Evolutionary conservation across 2,797 vertebrate species (phyloP).

Genomic region (Pseudocheirus occidentalis): DNA sequence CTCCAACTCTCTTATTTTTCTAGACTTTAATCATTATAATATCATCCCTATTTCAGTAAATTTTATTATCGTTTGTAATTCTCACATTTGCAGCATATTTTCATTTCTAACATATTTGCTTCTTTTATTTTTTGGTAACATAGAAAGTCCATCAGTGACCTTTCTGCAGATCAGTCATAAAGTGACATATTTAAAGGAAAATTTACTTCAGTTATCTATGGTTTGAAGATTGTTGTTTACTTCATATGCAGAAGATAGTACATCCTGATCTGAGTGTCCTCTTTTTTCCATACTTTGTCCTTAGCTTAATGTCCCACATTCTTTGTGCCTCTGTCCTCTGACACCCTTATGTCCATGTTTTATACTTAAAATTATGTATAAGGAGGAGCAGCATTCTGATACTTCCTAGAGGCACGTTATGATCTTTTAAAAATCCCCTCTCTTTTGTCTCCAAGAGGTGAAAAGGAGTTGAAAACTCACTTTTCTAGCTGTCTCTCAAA

Average conservation of each 20-base stretch:
- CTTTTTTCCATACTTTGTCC: not conserved
- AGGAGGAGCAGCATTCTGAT: not conserved
- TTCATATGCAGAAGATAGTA: not conserved
- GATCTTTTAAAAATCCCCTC: not conserved
- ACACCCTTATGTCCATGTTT: not conserved
- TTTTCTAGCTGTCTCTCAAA: not conserved
- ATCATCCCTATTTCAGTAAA: not conserved
- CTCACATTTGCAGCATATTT: not conserved
- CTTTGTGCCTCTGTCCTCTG: not conserved
- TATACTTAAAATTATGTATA: not conserved
- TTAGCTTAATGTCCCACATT: not conserved
- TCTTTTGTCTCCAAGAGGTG: not conserved
- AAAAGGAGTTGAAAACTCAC: not conserved
- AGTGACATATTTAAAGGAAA: not conserved
- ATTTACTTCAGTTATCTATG: not conserved
- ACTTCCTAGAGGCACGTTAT: not conserved
- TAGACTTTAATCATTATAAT: not conserved
- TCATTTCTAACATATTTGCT: not conserved
- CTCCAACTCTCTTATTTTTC: not conserved
- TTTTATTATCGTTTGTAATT: not conserved
- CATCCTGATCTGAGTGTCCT: not conserved
- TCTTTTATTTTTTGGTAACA: not conserved
- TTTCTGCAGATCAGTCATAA: not conserved
- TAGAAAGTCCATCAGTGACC: not conserved
- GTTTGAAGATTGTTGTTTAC: not conserved